Conservation (phyloP, 2,113 vertebrate genomes). For the Falcunculus frontatus region DNA sequence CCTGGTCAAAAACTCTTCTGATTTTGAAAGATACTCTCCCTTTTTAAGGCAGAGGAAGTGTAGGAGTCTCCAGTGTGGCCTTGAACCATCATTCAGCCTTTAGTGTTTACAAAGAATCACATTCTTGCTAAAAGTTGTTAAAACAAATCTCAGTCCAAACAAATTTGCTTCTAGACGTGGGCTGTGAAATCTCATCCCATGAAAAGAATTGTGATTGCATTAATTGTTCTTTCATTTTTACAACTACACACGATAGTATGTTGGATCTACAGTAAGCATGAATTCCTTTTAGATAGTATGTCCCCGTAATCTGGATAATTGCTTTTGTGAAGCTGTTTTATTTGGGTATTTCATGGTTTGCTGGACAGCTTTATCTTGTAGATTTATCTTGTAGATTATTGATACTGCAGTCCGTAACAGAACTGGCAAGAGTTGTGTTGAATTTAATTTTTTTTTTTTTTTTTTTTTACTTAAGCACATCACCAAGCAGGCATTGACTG, state of each 20-base stretch:
- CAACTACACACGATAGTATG: not conserved
- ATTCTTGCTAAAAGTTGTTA: not conserved
- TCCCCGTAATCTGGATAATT: not conserved
- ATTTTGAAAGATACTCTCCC: not conserved
- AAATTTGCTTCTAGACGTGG: not conserved
- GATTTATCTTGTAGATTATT: not conserved
- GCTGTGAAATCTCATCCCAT: not conserved
- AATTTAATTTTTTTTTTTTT: not conserved
- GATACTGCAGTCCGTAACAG: not conserved
- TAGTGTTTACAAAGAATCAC: not conserved
- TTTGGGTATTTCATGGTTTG: not conserved
- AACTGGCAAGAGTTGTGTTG: not conserved
- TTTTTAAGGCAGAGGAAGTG: not conserved
- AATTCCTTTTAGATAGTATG: not conserved
- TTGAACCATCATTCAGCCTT: not conserved
- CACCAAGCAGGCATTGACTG: not conserved
- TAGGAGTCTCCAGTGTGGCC: not conserved
- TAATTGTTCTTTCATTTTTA: not conserved
- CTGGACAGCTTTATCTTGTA: not conserved
- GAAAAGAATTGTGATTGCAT: not conserved
- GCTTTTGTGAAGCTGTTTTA: not conserved
- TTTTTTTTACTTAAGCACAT: not conserved
- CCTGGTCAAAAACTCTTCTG: not conserved
- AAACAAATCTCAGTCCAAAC: not conserved
- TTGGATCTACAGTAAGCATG: not conserved